Conservation (phyloP, 2,888 invertebrate species). For the Drosophila subquinaria region DNA sequence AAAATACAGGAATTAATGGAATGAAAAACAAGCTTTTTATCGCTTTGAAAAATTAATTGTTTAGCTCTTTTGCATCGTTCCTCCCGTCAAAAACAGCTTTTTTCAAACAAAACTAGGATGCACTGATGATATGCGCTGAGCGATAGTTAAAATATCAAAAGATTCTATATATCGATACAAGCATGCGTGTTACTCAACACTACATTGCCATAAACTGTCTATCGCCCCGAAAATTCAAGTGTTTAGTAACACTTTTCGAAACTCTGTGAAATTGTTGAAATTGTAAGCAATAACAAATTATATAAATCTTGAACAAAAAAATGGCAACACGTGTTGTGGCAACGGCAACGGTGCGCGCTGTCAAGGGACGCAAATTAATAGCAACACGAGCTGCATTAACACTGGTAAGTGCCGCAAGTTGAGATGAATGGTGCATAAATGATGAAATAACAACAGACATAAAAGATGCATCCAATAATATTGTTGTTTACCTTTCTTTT, state of each 20-base stretch:
- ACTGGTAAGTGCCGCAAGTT: constrained; percentile 86
- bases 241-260: constrained; percentile 61
- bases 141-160: not conserved
- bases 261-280: constrained; percentile 54
- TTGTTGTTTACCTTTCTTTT: constrained; percentile 38
- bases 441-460: constrained; percentile 54
- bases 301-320: constrained; percentile 65
- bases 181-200: constrained; percentile 32
- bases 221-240: too few species aligned
- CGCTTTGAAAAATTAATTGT: too few species aligned
- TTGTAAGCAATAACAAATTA: constrained; percentile 71
- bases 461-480: not conserved
- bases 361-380: constrained; percentile 91
- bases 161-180: too few species aligned
- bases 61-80: too few species aligned
- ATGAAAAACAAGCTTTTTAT: too few species aligned
- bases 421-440: constrained; percentile 24
- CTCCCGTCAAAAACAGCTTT: too few species aligned
- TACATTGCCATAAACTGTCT: not conserved
- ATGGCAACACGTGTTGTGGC: constrained; percentile 93
- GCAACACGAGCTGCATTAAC: constrained; percentile 94
- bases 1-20: too few species aligned
- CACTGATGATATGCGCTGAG: too few species aligned
- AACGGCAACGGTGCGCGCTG: constrained; percentile 95
- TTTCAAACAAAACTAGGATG: too few species aligned